Base-by-base conservation (phyloP, 2,113 vertebrate genomes). In the Girardinichthys multiradiatus region DNA sequence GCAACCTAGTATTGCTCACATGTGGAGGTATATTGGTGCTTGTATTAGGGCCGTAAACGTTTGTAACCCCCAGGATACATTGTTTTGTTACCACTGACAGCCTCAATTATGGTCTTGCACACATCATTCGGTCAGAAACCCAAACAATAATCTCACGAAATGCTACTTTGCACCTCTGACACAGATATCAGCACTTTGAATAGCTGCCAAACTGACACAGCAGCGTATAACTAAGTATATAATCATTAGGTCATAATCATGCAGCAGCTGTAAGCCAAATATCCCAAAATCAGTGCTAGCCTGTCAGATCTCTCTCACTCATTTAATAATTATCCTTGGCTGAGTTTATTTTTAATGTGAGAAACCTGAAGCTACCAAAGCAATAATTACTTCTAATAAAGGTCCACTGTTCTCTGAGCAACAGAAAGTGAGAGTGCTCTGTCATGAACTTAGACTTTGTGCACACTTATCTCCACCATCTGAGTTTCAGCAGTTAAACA, bases 81-180 rank as follows among this genome's bases (percentile, higher is more conserved):
- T 8, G 48, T 4, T 58, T 45, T 67, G 76, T 69, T 57, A 79
- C 64, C 73, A 82, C 59, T 12, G n/a, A 29, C 77, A 81, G 57
- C 58, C 37, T 10, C 78, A 84, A 87, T 82, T 64, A 84, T 31
- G 54, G 75, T 15, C 39, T 58, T 37, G 48, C 28, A 29, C 80
- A 77, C 73, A 76, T 80, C 74, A 77, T 74, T 76, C 58, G 74
- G 73, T 42, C 64, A 45, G 39, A 79, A 60, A 68, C 80, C 86
- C 80, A 86, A 82, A 91, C 84, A 86, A 72, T 84, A 80, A 86
- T 89, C 87, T 84, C 82, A 73, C 42, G 15, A 45, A 45, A 45
- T 45, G 42, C 42, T 45, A 17, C 42, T 45, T 45, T 45, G 42
- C 42, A 19, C 76, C 77, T 70, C 63, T 84, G 78, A 87, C 84